Evolutionary conservation across 2,113 vertebrate species (phyloP), one percentile per base, ranked within the genome.

Genomic region (Oceanodroma tethys): DNA sequence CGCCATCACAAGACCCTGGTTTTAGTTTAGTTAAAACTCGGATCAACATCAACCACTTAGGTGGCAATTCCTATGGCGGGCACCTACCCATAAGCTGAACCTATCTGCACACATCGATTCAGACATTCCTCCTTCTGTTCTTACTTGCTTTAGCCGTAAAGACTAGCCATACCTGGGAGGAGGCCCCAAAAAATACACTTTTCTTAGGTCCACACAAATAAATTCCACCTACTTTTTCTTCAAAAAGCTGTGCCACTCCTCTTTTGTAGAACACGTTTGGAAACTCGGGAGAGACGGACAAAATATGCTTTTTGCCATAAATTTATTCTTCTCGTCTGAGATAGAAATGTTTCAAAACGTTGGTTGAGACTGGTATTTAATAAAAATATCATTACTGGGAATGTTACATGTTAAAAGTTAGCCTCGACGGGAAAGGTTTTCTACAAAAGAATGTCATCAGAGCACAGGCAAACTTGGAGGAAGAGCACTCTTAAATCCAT

Each of bases 31-130:
- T 47, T 70, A 50, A 62, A 94, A 76, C 29, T 45, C 25, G 42
- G 34, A 68, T 42, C 29, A 60, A n/a, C 11, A 43, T 12, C 30
- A 58, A 18, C 15, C 38, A 29, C 14, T 67, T 29, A 4, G 18
- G 40, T 40, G 43, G 29, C 52, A 67, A 59, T 7, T 13, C 4
- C 43, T 29, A 30, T 7, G 36, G 43, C 8, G 21, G 25, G 13
- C 5, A 8, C 43, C 32, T 32, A 50, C 6, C 20, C 13, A 13
- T 16, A 20, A 71, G 29, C 18, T 62, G 38, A 93, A 78, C 29
- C 52, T 40, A 53, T 21, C 16, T 9, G 6, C 19, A 87, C 3
- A 19, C 32, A 73, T 4, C 0, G 0, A 63, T 58, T 74, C 42
- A 42, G 47, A 47, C 32, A 50, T 42, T 71, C 20, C 16, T 62